Conservation (phyloP, 2,888 invertebrate genomes). For the Nysson spinosus region DNA sequence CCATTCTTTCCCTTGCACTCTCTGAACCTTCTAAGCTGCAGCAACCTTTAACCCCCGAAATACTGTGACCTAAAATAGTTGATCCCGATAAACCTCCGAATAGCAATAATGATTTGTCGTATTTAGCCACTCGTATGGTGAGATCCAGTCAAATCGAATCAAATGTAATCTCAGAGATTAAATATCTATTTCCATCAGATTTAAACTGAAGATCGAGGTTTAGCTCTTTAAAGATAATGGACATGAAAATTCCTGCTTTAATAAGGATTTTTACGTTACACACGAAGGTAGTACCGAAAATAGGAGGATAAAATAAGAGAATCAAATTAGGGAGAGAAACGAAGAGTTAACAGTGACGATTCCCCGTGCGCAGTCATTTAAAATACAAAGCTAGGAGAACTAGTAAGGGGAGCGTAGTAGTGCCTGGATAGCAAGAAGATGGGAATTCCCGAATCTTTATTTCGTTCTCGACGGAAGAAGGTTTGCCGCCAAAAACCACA, state of each 20-base stretch:
- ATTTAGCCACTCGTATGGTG: neutral
- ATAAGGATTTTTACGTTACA: too few relatives aligned
- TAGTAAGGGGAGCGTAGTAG: constrained; percentile 3
- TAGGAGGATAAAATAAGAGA: constrained; percentile 5
- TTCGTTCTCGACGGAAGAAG: constrained; percentile 18
- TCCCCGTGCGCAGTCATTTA: constrained; percentile 24
- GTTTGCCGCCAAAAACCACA: constrained; percentile 57
- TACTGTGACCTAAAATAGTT: constrained; percentile 33
- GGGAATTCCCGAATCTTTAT: constrained; percentile 8
- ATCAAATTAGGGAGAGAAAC: too few relatives aligned
- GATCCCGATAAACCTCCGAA: constrained; percentile 22
- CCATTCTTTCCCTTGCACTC: constrained; percentile 10
- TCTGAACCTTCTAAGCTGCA: constrained; percentile 4
- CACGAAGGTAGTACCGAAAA: too few relatives aligned
- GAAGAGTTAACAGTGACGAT: too few relatives aligned
- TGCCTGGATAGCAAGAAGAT: neutral
- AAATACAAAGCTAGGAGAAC: constrained; percentile 25
- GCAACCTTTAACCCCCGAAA: constrained; percentile 20
- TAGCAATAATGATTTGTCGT: neutral
- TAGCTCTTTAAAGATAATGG: too few relatives aligned
- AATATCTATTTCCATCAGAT: too few relatives aligned
- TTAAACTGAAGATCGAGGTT: too few relatives aligned
- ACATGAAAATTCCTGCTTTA: too few relatives aligned
- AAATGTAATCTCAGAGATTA: too few relatives aligned
- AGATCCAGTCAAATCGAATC: constrained; percentile 1